Evolutionary conservation across 2,113 vertebrate genomes (phyloP).

Genomic region (Malurus melanocephalus): DNA sequence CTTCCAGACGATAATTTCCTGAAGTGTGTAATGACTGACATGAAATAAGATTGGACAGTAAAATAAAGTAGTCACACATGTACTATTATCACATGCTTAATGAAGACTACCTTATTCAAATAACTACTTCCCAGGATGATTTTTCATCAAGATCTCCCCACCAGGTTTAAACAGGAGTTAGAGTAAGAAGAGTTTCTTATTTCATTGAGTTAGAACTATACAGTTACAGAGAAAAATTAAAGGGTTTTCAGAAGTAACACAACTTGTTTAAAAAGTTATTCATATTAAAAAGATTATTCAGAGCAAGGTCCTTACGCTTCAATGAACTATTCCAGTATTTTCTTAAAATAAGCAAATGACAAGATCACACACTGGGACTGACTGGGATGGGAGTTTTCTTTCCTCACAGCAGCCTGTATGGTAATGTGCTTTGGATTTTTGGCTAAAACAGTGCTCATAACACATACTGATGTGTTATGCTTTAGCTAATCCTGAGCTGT

Average conservation of each 20-base stretch:
- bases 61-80: neutral
- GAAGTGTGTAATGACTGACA: neutral
- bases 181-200: neutral
- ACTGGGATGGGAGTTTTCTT: neutral
- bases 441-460: neutral
- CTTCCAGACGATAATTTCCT: neutral
- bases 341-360: neutral
- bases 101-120: fast-evolving
- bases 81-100: neutral
- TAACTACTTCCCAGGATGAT: neutral
- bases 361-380: neutral
- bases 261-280: neutral
- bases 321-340: neutral
- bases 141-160: neutral
- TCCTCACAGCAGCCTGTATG: neutral
- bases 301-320: neutral
- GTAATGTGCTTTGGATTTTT: neutral
- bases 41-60: neutral
- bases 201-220: neutral
- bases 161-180: neutral
- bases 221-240: neutral
- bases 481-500: neutral
- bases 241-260: neutral
- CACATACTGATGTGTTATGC: neutral
- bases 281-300: neutral